Evolutionary conservation across 2,113 vertebrate species (phyloP).

Genomic region (Fulmarus glacialis): DNA sequence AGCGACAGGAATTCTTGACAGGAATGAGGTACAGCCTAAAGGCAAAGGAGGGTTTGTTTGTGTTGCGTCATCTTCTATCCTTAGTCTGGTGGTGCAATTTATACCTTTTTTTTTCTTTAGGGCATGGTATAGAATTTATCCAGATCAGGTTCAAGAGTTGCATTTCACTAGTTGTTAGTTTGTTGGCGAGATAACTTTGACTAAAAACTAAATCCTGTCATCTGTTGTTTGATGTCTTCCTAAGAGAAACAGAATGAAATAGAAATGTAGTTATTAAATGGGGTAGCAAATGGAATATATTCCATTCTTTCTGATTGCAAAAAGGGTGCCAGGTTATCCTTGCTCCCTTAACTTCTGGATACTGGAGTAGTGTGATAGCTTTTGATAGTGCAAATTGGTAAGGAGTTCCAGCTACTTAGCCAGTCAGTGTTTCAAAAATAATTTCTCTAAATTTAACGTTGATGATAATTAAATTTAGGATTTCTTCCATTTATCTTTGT

Average conservation of each 20-base stretch:
- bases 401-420: background rate
- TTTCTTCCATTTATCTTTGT: background rate
- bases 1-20: background rate
- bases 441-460: background rate
- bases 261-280: background rate
- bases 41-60: background rate
- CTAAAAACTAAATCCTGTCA: background rate
- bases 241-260: background rate
- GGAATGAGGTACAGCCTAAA: background rate
- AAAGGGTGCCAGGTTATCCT: background rate
- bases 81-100: background rate
- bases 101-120: background rate
- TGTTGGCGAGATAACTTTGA: background rate
- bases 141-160: background rate
- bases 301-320: background rate
- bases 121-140: background rate
- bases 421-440: background rate
- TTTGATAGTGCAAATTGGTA: background rate
- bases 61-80: background rate
- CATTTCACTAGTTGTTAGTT: background rate
- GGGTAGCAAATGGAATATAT: background rate
- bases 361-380: background rate
- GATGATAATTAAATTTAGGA: background rate
- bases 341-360: background rate
- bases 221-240: slow-evolving; percentile 23